phyloP scores from a whole-genome alignment of 2,113 vertebrate genomes.

The Mustela nigripes region DNA sequence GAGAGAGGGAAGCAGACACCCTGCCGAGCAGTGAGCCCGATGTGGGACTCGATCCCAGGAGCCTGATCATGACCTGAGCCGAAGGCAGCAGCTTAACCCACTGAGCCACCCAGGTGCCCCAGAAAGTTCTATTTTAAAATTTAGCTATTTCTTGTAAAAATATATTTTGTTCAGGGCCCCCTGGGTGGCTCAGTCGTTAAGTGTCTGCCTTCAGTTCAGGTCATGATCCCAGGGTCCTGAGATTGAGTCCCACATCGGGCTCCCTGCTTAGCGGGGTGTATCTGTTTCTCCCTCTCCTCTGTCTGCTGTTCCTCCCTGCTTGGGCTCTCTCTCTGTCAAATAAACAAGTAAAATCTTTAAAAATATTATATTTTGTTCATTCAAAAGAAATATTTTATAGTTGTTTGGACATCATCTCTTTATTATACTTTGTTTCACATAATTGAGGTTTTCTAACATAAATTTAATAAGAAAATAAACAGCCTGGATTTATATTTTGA shows the following conservation, averaged over 20 bases:
- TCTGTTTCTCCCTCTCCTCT: neutral
- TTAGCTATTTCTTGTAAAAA: conserved; percentile 54
- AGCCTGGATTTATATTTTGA: neutral
- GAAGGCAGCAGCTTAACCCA: no score
- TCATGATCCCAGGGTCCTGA: neutral
- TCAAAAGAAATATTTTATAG: conserved; percentile 80
- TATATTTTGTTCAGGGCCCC: conserved; percentile 6
- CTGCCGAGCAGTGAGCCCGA: no score
- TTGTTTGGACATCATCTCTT: conserved; percentile 57
- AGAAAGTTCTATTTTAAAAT: conserved; percentile 73
- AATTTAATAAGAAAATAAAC: conserved; percentile 69
- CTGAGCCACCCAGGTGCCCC: neutral
- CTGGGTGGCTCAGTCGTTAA: neutral
- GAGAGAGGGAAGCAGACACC: no score
- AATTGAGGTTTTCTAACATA: conserved; percentile 77
- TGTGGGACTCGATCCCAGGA: no score
- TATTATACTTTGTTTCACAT: conserved; percentile 71
- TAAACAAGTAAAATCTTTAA: neutral
- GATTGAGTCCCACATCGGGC: neutral
- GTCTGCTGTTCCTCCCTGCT: neutral
- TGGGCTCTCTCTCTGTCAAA: neutral
- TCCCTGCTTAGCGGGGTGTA: neutral
- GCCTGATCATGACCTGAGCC: no score
- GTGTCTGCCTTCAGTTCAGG: neutral
- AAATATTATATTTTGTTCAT: conserved; percentile 36